These are phyloP conservation scores for Podarcis muralis DNA, from an alignment of 2,113 vertebrate species.

Conservation along the genomic window DNA sequence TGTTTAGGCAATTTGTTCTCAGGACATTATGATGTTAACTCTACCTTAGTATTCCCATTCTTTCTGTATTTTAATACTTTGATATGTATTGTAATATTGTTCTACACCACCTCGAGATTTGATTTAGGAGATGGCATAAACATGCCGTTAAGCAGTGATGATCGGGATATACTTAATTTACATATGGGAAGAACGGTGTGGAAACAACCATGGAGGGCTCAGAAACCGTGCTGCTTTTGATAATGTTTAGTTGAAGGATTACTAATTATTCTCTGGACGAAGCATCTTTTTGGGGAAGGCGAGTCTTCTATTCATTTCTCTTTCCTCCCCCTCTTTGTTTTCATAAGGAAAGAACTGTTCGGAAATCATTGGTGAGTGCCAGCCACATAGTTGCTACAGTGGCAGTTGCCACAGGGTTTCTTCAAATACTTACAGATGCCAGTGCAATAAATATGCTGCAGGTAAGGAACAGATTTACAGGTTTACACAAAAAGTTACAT, in stretches of 20 bases:
- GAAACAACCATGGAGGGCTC: not conserved
- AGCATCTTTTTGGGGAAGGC: not conserved
- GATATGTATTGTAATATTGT: no score
- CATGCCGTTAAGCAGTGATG: no score
- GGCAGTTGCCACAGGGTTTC: slow-evolving; percentile 74
- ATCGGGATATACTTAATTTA: no score
- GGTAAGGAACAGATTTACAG: slow-evolving; percentile 70
- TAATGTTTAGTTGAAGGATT: not conserved
- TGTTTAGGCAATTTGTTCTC: no score
- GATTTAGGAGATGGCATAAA: no score
- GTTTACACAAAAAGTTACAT: not conserved
- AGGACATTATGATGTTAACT: no score
- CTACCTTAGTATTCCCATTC: no score
- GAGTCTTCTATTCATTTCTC: not conserved
- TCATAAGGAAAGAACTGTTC: slow-evolving; percentile 81
- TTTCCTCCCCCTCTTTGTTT: slow-evolving; percentile 9
- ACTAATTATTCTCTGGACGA: no score
- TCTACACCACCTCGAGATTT: no score
- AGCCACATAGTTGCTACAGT: slow-evolving; percentile 69
- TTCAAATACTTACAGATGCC: slow-evolving; percentile 75
- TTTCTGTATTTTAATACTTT: no score
- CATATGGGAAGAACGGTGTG: not conserved
- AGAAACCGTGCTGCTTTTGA: not conserved
- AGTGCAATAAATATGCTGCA: slow-evolving; percentile 72
- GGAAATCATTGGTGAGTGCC: slow-evolving; percentile 79